These are phyloP conservation scores for Charanyca ferruginea DNA, from an alignment of 2,888 invertebrate genomes.

Conservation along the genomic window DNA sequence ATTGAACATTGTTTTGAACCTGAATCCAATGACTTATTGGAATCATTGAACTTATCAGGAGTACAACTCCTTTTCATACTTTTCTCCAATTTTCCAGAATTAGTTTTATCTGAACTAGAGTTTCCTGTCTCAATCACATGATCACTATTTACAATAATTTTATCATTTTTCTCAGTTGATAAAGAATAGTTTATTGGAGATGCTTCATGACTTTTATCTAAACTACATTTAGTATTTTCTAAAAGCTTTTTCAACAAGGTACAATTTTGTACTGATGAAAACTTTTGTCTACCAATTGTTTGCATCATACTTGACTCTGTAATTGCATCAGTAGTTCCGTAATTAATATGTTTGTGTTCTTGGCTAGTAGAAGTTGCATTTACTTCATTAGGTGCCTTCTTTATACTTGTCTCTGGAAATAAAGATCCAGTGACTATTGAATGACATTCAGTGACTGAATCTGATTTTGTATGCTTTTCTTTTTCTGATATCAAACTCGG, in stretches of 20 bases:
- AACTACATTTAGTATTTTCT: slow-evolving; percentile 80
- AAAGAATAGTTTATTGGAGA: slow-evolving; percentile 68
- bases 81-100: slow-evolving; percentile 63
- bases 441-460: slow-evolving; percentile 30
- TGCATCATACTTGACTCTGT: slow-evolving; percentile 59
- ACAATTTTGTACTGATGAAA: slow-evolving; percentile 80
- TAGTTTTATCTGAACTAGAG: slow-evolving; percentile 60
- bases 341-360: slow-evolving; percentile 49
- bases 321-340: slow-evolving; percentile 39
- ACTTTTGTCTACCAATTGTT: slow-evolving; percentile 67
- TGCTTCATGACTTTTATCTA: slow-evolving; percentile 71
- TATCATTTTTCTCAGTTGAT: slow-evolving; percentile 66
- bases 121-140: slow-evolving; percentile 55
- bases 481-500: slow-evolving; percentile 24
- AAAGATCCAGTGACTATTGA: slow-evolving; percentile 29
- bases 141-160: slow-evolving; percentile 66
- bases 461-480: slow-evolving; percentile 43
- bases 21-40: slow-evolving; percentile 60
- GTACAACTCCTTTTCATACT: slow-evolving; percentile 62
- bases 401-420: slow-evolving; percentile 39
- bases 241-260: slow-evolving; percentile 85
- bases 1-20: slow-evolving; percentile 61
- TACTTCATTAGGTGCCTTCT: slow-evolving; percentile 43
- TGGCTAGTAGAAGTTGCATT: slow-evolving; percentile 41
- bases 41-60: slow-evolving; percentile 69